Base-by-base conservation (phyloP, 23 tunicate species). In the Trididemnum nubilum region DNA sequence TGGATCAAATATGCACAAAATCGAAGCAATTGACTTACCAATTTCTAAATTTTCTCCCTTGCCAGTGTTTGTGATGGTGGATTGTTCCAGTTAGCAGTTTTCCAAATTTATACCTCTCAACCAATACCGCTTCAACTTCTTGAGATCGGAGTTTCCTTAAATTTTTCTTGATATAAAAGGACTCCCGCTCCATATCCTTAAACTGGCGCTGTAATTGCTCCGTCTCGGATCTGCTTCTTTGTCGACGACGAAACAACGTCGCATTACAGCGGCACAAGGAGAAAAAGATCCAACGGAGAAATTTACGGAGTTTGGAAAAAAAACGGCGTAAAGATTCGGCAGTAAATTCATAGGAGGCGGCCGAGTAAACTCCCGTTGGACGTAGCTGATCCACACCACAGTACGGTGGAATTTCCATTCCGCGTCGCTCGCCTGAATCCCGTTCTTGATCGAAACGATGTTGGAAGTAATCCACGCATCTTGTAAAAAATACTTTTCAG, bases 301-400 rank as follows among this genome's bases (percentile, higher is more conserved):
- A 50, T 7, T 81, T 33, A 2, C 58, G 22, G 4, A 61, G 19
- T 19, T 64, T 31, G 39, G 85, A 78, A n/a, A n/a, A 35, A 3
- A 19, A 0, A 65, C 27, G 29, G 84, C 34, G 79, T 75, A 74
- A 9, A 84, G 87, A 38, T 73, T 73, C 0, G 98, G 98, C 24
- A 93, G 36, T 4, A 93, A 71, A 51, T 93, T 93, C 93, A 93
- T 87, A 0, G 98, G 98, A 31, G 98, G 98, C 0, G 98, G 98
- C 0, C 92, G 86, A 24, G 89, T 76, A 24, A 81, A 88, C 52
- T 93, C 93, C 58, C 87, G 73, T 0, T 93, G 94, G 69, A 87
- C 80, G 63, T 87, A 93, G 18, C 93, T 87, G 33, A 93, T 93
- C 98, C 98, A 93, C 37, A 80, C 58, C 1, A 64, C 84, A 1